Base-by-base conservation (phyloP, 2,113 vertebrate species). In the Tachuris rubrigastra region DNA sequence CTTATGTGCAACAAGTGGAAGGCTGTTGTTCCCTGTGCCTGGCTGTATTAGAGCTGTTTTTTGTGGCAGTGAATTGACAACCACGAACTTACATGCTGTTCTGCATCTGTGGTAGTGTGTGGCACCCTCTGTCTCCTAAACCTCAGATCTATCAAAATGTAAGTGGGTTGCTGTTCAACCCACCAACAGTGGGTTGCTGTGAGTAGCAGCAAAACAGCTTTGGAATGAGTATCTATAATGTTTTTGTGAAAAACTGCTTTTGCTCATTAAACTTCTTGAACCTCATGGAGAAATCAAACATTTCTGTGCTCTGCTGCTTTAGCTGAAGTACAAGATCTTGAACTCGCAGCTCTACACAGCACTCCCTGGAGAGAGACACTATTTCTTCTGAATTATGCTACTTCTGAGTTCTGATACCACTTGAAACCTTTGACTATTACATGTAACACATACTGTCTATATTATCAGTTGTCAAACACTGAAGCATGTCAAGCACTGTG, bases 341-440 rank as follows among this genome's bases (percentile, higher is more conserved):
- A 80, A 56, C 6, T 74, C 4, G 0, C 13, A 28, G 5, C 3
- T 72, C 39, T 79, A 1, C 4, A 9, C 5, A 42, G 10, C 5
- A 1, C 13, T 71, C 15, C 6, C 31, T 31, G 17, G n/a, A 63
- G 50, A 72, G 30, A n/a, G 25, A 52, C 44, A 50, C 13, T 1
- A 1, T 86, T 86, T 66, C 20, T 71, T 60, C 18, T 3, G 5
- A 28, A 84, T 30, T 25, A 15, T 30, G 12, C 39, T 47, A 3
- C 14, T 78, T 78, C 39, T 22, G 18, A 78, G 10, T 87, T 87
- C 39, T 58, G 18, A 75, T n/a, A n/a, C 68, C 6, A 14, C 25
- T 52, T 82, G 30, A 39, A 35, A 67, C 20, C 65, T 24, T 73
- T 4, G 1, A 33, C 47, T 81, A 0, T 37, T 62, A 24, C 2